Evolutionary conservation across 2,113 vertebrate genomes (phyloP), one percentile per base, ranked within the genome.

Genomic region (Lathamus discolor): DNA sequence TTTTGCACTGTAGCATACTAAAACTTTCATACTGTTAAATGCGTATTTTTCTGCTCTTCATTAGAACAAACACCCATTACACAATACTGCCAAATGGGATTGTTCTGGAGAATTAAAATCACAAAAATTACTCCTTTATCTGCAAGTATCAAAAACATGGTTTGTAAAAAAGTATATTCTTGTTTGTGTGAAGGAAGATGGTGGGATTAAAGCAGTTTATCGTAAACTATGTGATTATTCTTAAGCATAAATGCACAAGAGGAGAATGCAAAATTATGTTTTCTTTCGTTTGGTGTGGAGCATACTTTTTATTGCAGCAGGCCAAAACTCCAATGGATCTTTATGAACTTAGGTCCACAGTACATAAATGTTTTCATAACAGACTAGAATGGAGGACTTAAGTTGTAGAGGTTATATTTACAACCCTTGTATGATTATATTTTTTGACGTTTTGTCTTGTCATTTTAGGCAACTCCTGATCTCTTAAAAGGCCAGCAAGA

Each of bases 401-500:
- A 75, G 0, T 33, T 67, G 10, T 57, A 16, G 5, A 22, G 7
- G 13, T 87, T 81, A 16, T 62, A 37, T 68, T 77, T 92, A 48
- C 22, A 61, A 10, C 17, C 19, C 6, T 75, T 8, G 37, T 10
- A 68, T 28, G 16, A 75, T 83, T 90, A 4, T 68, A 17, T 31
- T 81, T 87, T 82, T 87, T 96, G 66, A 94, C 15, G 6, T 62
- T 79, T 64, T 72, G 13, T 59, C 17, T 96, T 90, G 14, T 93
- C 20, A 88, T 97, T 96, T 82, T 95, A 99, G 99, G 98, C 96
- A 57, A 99, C 99, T 59, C 99, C 99, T 39, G 99, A 99, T 98
- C 98, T 99, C 79, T 97, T 99, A 79, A 99, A 99, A 98, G 99
- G 99, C 96, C 99, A 99, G 87, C 99, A 99, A 86, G 98, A 99